Conservation (phyloP, 2,888 invertebrate species). For the Hesperia comma region DNA sequence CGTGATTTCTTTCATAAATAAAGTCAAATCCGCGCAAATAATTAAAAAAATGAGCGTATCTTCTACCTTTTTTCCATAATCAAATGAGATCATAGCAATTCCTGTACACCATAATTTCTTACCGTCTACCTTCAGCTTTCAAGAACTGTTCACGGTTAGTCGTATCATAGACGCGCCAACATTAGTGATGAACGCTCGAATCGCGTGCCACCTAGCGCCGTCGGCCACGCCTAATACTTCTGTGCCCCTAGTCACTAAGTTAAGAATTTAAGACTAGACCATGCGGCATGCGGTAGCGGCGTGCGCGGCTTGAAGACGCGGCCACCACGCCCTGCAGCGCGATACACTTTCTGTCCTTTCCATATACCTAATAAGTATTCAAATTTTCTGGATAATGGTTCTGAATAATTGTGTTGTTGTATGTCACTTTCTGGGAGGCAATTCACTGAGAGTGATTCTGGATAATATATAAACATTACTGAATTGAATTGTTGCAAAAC, state of each 20-base stretch:
- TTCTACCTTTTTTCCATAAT: too few relatives aligned
- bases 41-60: too few relatives aligned
- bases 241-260: slow-evolving; percentile 2
- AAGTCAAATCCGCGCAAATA: too few relatives aligned
- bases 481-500: too few relatives aligned
- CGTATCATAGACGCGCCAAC: slow-evolving; percentile 43
- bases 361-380: too few relatives aligned
- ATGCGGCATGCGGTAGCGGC: background rate
- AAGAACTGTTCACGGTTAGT: slow-evolving; percentile 12
- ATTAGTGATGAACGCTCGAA: slow-evolving; percentile 57
- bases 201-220: slow-evolving; percentile 59
- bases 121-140: slow-evolving; percentile 5
- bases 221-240: slow-evolving; percentile 59
- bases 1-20: too few relatives aligned
- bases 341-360: background rate
- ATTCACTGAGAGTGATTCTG: too few relatives aligned
- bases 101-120: slow-evolving; percentile 10
- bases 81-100: slow-evolving; percentile 4
- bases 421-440: too few relatives aligned
- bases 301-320: background rate
- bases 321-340: background rate
- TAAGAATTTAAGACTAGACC: slow-evolving; percentile 9
- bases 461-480: too few relatives aligned
- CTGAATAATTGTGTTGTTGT: too few relatives aligned
- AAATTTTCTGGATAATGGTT: too few relatives aligned